Evolutionary conservation across 1,140 invertebrate genomes (phyloP), one percentile per base, ranked within the genome.

Genomic region (Eupristina koningsbergeri): DNA sequence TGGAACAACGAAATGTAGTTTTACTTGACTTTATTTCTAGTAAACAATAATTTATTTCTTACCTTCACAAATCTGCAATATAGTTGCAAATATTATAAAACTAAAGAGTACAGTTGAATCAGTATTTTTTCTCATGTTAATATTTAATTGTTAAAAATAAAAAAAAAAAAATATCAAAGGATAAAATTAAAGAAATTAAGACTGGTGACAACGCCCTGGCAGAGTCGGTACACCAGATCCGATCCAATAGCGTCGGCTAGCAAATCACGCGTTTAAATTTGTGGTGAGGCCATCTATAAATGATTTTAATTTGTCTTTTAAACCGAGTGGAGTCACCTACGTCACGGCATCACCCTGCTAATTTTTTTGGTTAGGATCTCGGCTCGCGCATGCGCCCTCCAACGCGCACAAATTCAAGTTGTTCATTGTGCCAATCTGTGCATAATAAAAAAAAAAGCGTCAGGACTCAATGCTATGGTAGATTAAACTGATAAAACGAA

Each of bases 241-340:
- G 17, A 76, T 29, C 31, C 50, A 58, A 29, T 31, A n/a, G 34
- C 58, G 53, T 50, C 53, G 17, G 76, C n/a, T n/a, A n/a, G n/a
- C 22, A 88, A 7, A 79, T 89, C 3, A 75, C 79, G 53, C 85
- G 86, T 1, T 85, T 85, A 0, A 26, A 58, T 58, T 5, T 26
- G 19, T 58, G 53, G 9, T 22, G 53, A 19, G 22, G 22, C 3
- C 2, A 58, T 58, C 53, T 22, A 58, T 13, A 26, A 26, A 22
- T 58, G 53, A 1, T 22, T 58, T 26, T 22, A 26, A 0, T 13
- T 0, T 58, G 2, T 58, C 3, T 26, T 0, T 5, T 5, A 26
- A 58, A 26, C 7, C 22, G 2, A 26, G 26, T 9, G 53, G 26
- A 58, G 53, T 58, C 53, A 58, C 53, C 9, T 58, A 22, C 3